Evolutionary conservation across 2,888 invertebrate genomes (phyloP).

Genomic region (Eupithecia subumbrata): DNA sequence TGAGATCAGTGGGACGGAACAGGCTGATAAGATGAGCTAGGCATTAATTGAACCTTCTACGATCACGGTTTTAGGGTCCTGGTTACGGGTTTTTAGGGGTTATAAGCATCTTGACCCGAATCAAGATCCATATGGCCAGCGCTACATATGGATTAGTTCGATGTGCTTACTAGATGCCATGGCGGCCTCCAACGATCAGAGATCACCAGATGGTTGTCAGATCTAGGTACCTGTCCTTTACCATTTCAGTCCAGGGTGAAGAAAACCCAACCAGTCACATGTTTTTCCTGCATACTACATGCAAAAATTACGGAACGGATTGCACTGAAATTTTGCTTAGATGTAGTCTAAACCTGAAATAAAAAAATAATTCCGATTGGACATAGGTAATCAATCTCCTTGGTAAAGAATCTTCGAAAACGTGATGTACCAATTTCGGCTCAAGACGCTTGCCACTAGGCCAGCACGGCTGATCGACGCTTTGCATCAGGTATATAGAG

Average conservation of each 20-base stretch:
- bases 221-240: not conserved
- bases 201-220: not conserved
- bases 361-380: not conserved
- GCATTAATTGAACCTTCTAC: not conserved
- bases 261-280: not conserved
- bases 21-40: not conserved
- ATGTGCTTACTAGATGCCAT: not conserved
- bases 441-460: slow-evolving; percentile 3
- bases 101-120: not conserved
- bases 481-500: slow-evolving; percentile 69
- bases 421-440: not conserved
- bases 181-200: not conserved
- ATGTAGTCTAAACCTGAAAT: not conserved
- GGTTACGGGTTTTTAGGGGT: too few species aligned
- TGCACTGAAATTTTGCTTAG: not conserved
- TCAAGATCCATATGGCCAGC: not conserved
- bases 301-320: not conserved
- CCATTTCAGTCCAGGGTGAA: not conserved
- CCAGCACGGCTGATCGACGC: slow-evolving; percentile 25
- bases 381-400: not conserved
- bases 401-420: not conserved
- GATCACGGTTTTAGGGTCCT: not conserved
- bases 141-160: not conserved
- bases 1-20: not conserved
- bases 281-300: not conserved